Conservation (phyloP, 1,140 invertebrate genomes). For the Drosophila littoralis region DNA sequence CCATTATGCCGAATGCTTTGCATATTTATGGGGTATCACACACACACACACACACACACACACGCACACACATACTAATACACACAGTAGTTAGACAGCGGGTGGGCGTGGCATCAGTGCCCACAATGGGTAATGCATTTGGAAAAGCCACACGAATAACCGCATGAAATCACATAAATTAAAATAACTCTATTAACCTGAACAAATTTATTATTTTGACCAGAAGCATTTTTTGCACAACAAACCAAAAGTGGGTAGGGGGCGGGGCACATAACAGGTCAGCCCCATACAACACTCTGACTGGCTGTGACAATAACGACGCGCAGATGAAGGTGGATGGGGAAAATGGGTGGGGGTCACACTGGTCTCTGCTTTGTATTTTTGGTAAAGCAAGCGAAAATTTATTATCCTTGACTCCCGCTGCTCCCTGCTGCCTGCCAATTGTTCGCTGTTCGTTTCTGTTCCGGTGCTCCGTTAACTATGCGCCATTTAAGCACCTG, state of each 20-base stretch:
- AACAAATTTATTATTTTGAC: constrained; percentile 83
- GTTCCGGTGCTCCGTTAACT: constrained; percentile 61
- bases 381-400: constrained; percentile 54
- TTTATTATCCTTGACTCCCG: constrained; percentile 53
- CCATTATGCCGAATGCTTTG: constrained; percentile 41
- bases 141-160: constrained; percentile 78
- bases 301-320: constrained; percentile 51
- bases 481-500: constrained; percentile 71
- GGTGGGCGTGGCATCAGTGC: constrained; percentile 26
- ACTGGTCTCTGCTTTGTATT: constrained; percentile 41
- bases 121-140: constrained; percentile 65
- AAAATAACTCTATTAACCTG: constrained; percentile 83
- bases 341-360: not conserved
- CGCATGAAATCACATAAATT: constrained; percentile 82
- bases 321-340: not conserved
- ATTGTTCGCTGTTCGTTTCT: constrained; percentile 47
- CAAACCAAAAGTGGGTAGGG: not conserved
- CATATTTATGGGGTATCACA: constrained; percentile 32
- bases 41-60: not conserved
- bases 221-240: constrained; percentile 49
- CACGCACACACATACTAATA: not conserved
- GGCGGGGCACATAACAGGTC: constrained; percentile 8
- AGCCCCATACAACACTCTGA: constrained; percentile 15
- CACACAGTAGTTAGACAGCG: constrained; percentile 20
- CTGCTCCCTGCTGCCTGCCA: constrained; percentile 34